A percentile compares a stretch with the other conserved stretches of the same genome.
Evolutionary conservation across 92 coral and sea anemone species (phyloP).

Genomic region (Epizoanthus rinbou): DNA sequence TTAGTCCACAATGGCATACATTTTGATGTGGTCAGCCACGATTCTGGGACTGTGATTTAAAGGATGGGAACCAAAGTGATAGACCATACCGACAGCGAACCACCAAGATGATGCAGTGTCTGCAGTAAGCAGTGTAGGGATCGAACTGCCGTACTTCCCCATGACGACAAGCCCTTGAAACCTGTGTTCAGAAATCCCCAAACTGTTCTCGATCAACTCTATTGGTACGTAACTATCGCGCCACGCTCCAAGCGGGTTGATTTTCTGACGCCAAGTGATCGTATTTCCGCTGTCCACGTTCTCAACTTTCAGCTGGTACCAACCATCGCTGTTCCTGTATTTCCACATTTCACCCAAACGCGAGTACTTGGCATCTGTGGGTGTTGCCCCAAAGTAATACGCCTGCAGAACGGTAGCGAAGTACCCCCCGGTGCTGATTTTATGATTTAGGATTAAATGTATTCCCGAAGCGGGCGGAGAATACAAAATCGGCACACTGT

Average conservation of each 20-base stretch:
- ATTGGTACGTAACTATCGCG: slow-evolving; percentile 15
- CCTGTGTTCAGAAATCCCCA: slow-evolving; percentile 14
- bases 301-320: slow-evolving; percentile 11
- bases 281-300: slow-evolving; percentile 16
- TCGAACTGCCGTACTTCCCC: background rate
- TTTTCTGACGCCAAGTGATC: slow-evolving; percentile 9
- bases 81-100: background rate
- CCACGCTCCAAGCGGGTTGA: slow-evolving; percentile 17
- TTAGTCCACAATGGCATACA: too few species aligned
- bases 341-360: slow-evolving; percentile 22
- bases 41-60: background rate
- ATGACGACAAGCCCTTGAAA: slow-evolving; percentile 17
- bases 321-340: slow-evolving; percentile 11
- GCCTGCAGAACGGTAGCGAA: slow-evolving; percentile 5
- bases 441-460: background rate
- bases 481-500: slow-evolving; percentile 9
- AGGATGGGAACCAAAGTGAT: too few species aligned
- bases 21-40: slow-evolving; percentile 8
- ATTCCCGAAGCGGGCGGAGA: slow-evolving; percentile 14
- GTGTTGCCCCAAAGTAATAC: background rate
- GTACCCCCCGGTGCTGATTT: slow-evolving; percentile 9
- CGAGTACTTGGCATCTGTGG: slow-evolving; percentile 22
- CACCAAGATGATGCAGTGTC: background rate
- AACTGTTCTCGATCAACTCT: slow-evolving; percentile 10
- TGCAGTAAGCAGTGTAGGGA: background rate